Evolutionary conservation across 2,797 vertebrate genomes (phyloP).

Genomic region (Hyperoplus lanceolatus): DNA sequence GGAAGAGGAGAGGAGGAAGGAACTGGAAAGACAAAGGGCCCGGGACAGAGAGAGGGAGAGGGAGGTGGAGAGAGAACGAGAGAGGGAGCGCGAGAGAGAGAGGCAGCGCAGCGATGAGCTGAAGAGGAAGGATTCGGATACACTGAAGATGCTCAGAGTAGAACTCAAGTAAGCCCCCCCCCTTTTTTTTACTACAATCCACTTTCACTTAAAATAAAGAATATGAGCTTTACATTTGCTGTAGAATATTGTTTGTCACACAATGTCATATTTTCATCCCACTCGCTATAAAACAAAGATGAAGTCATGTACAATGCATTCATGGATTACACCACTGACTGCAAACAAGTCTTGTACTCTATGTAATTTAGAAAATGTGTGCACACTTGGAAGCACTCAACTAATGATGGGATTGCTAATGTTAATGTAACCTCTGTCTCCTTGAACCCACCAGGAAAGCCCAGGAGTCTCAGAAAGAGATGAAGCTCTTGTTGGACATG

Average conservation of each 20-base stretch:
- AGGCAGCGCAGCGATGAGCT: conserved; percentile 88
- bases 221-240: not conserved
- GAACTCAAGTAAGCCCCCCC: conserved; percentile 89
- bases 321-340: not conserved
- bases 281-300: not conserved
- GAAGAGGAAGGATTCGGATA: conserved; percentile 94
- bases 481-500: conserved; percentile 96
- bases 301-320: not conserved
- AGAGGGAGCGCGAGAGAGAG: conserved; percentile 85
- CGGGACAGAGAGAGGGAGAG: conserved; percentile 86
- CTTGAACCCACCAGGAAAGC: conserved; percentile 87
- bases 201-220: not conserved
- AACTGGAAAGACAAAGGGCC: conserved; percentile 86
- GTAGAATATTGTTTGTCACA: not conserved
- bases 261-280: not conserved
- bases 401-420: not conserved
- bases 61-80: conserved; percentile 82
- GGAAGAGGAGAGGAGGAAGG: conserved; percentile 88
- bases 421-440: not conserved
- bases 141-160: conserved; percentile 90
- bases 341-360: not conserved
- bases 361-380: not conserved
- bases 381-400: not conserved
- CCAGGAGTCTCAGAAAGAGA: conserved; percentile 96
- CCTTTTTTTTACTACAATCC: not conserved